A percentile compares a stretch with the other conserved stretches of the same genome.
Conservation (phyloP, 2,888 invertebrate genomes). For the Scrobipalpa costella region DNA sequence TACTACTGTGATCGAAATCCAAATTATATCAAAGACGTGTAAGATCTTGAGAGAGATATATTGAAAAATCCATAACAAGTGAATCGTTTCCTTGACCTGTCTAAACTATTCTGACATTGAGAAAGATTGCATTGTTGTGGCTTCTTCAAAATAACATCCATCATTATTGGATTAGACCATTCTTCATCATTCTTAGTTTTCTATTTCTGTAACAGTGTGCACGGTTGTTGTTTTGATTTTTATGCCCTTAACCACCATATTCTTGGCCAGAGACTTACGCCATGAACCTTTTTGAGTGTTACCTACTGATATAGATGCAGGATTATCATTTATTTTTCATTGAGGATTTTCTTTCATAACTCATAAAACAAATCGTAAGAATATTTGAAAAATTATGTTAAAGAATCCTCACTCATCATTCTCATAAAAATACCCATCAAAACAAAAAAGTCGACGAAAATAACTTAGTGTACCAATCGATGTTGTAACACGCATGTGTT, state of each 20-base stretch:
- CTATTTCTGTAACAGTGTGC: constrained; percentile 43
- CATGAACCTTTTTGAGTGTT: constrained; percentile 29
- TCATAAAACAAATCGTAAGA: not conserved
- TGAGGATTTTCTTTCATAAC: constrained; percentile 9
- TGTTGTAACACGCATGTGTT: constrained; percentile 81
- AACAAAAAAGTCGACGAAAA: constrained; percentile 13
- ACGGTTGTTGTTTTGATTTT: constrained; percentile 58
- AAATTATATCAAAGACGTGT: not conserved
- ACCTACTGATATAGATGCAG: not conserved
- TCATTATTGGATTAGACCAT: constrained; percentile 45
- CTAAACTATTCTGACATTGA: constrained; percentile 18
- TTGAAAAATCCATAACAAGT: constrained; percentile 13
- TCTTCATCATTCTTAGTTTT: constrained; percentile 28
- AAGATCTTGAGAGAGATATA: not conserved
- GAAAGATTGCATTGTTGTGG: constrained; percentile 31
- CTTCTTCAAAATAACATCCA: constrained; percentile 52
- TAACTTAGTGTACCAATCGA: constrained; percentile 42
- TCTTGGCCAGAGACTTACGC: constrained; percentile 46
- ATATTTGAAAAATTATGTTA: not conserved
- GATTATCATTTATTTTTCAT: not conserved
- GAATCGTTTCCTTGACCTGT: not conserved
- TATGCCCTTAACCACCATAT: constrained; percentile 70
- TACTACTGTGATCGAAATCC: not conserved
- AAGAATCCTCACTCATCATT: constrained; percentile 16
- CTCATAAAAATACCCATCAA: constrained; percentile 3